These are phyloP conservation scores for Mormyrus lacerda DNA, from an alignment of 2,113 vertebrate genomes.

Conservation along the genomic window DNA sequence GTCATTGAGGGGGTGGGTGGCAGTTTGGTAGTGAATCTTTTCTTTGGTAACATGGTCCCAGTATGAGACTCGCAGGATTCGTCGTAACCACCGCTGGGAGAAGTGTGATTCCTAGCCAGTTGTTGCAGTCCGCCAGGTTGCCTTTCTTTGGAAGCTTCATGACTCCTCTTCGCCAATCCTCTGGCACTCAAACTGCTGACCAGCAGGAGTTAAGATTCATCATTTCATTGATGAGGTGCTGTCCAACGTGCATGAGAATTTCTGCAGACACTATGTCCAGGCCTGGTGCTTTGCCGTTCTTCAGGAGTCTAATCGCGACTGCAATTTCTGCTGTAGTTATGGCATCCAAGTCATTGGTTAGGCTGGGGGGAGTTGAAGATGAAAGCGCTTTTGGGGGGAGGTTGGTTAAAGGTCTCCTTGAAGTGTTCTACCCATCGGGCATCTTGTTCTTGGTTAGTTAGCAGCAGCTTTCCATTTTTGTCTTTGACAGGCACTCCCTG, in stretches of 20 bases:
- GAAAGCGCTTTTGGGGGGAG: not conserved
- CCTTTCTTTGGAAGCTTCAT: not conserved
- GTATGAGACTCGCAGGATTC: no score
- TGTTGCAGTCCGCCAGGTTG: not conserved
- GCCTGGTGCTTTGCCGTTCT: not conserved
- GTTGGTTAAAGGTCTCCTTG: not conserved
- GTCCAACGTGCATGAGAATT: not conserved
- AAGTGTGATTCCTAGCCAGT: not conserved
- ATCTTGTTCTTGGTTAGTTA: not conserved
- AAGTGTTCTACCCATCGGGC: not conserved
- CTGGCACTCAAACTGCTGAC: not conserved
- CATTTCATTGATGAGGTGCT: not conserved
- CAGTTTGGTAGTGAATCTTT: no score
- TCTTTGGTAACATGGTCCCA: no score
- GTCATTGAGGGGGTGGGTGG: no score
- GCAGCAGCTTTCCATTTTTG: not conserved
- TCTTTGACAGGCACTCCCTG: not conserved
- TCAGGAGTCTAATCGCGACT: not conserved
- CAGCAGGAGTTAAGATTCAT: not conserved
- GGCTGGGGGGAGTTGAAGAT: not conserved
- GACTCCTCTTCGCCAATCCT: not conserved
- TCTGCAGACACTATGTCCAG: not conserved
- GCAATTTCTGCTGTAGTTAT: not conserved
- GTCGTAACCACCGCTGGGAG: not conserved
- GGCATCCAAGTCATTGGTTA: not conserved